These are phyloP conservation scores for Tadarida brasiliensis DNA, from an alignment of 2,797 vertebrate species.

Conservation along the genomic window DNA sequence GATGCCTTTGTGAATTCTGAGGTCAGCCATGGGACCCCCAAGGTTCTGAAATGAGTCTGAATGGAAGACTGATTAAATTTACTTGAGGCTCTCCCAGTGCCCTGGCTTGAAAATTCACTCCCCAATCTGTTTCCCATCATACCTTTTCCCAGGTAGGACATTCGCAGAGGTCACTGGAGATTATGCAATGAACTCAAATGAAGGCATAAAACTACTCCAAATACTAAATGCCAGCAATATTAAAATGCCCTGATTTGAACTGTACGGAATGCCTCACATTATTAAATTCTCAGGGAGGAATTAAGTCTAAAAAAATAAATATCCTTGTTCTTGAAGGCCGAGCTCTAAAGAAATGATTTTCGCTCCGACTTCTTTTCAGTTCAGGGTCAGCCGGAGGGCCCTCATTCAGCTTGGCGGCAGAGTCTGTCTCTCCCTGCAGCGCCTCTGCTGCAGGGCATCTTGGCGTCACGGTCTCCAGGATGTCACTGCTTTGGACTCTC, in stretches of 20 bases:
- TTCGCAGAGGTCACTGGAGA: not conserved
- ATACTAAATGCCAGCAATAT: constrained; percentile 21
- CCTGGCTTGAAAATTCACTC: not conserved
- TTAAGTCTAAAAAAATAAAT: constrained; percentile 30
- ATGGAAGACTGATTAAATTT: not conserved
- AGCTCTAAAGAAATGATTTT: constrained; percentile 47
- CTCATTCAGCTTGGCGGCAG: not conserved
- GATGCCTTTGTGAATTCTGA: not conserved
- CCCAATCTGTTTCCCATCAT: not conserved
- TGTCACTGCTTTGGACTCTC: not conserved
- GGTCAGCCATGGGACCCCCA: not conserved
- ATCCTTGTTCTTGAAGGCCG: not conserved
- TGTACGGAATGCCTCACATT: constrained; percentile 50
- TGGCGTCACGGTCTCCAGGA: not conserved
- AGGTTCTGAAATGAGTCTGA: not conserved
- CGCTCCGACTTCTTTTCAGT: not conserved
- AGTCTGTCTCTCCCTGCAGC: not conserved
- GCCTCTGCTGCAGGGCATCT: not conserved
- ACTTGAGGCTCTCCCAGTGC: too few relatives aligned
- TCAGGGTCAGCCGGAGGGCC: not conserved
- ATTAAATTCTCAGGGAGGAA: constrained; percentile 70
- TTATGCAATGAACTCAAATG: not conserved
- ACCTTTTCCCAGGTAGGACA: not conserved
- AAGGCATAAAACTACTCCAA: constrained; percentile 40
- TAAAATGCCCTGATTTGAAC: constrained; percentile 44